These are phyloP conservation scores for Coendou prehensilis DNA, from an alignment of 2,797 vertebrate genomes.

Conservation along the genomic window DNA sequence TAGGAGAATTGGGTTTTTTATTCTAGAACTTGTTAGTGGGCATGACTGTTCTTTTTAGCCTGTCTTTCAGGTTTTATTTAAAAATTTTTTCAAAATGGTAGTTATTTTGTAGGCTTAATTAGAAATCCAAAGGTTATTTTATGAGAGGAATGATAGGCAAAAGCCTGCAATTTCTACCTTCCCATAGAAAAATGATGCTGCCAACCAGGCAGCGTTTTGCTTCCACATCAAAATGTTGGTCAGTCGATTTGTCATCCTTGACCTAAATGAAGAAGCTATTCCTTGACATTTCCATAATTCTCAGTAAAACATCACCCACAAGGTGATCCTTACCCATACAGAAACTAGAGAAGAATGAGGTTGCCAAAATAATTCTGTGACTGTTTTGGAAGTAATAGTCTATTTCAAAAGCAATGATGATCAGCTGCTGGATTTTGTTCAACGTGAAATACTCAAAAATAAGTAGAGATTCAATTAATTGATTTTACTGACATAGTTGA, in stretches of 20 bases:
- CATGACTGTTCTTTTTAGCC: not conserved
- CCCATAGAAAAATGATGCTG: slow-evolving; percentile 8
- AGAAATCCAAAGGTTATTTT: not conserved
- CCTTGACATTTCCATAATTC: not conserved
- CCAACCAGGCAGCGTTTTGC: slow-evolving; percentile 44
- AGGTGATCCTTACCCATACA: not conserved
- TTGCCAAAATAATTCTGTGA: not conserved
- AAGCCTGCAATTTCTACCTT: slow-evolving; percentile 36
- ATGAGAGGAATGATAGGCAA: not conserved
- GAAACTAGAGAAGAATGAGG: slow-evolving; percentile 1
- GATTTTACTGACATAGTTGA: slow-evolving; percentile 69
- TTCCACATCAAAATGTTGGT: not conserved
- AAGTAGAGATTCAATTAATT: slow-evolving; percentile 70
- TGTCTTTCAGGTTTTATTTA: slow-evolving; percentile 17
- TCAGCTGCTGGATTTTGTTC: slow-evolving; percentile 47
- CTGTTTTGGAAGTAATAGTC: not conserved
- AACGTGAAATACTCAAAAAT: slow-evolving; percentile 50
- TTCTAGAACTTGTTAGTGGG: not conserved
- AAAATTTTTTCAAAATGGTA: not conserved
- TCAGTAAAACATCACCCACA: not conserved
- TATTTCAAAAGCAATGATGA: slow-evolving; percentile 36
- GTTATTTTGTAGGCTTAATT: slow-evolving; percentile 43
- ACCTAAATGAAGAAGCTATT: not conserved
- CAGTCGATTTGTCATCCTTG: not conserved
- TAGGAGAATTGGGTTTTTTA: not conserved